Evolutionary conservation across 2,888 invertebrate species (phyloP), one percentile per base, ranked within the genome.

Genomic region (Operophtera brumata): DNA sequence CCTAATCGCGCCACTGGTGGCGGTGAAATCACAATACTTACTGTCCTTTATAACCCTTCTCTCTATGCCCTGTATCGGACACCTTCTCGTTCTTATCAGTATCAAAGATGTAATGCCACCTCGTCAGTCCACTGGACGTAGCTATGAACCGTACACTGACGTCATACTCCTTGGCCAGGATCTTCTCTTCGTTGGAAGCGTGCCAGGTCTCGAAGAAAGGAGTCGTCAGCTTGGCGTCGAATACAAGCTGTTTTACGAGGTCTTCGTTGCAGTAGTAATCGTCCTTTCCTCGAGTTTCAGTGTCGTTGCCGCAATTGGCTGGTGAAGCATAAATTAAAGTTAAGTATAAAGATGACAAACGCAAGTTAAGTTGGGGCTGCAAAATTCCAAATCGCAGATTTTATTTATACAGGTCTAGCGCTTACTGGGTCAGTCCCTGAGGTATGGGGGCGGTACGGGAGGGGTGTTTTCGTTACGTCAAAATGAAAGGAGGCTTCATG

Each of bases 221-320:
- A n/a, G 91, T 84, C 0, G 93, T 90, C 0, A 93, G 83, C 78
- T 95, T 95, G 0, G 97, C 97, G 74, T 97, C 97, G 77, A 97
- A 97, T 6, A 97, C 94, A 26, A 97, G 82, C 58, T 96, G 91
- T 67, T 97, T 94, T 40, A 97, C 94, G 36, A 97, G 84, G 68
- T 97, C 96, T 72, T 94, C 94, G 73, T 97, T 95, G 78, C 96
- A 96, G 65, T 95, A 96, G 75, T 96, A 96, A 64, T 93, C 95
- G 59, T 95, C 93, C 65, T 92, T 92, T 0, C 90, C 91, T 0
- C 94, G 80, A 11, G 73, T 71, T 14, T 75, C 76, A 0, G 91
- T 92, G 47, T 92, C 92, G 34, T 91, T 86, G 1, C 93, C 93
- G 68, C 95, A 95, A 65, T 94, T 92, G 6, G 91, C 94, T 94